Evolutionary conservation across 92 coral and sea anemone species (phyloP).

Genomic region (Hydrozoanthus gracilis): DNA sequence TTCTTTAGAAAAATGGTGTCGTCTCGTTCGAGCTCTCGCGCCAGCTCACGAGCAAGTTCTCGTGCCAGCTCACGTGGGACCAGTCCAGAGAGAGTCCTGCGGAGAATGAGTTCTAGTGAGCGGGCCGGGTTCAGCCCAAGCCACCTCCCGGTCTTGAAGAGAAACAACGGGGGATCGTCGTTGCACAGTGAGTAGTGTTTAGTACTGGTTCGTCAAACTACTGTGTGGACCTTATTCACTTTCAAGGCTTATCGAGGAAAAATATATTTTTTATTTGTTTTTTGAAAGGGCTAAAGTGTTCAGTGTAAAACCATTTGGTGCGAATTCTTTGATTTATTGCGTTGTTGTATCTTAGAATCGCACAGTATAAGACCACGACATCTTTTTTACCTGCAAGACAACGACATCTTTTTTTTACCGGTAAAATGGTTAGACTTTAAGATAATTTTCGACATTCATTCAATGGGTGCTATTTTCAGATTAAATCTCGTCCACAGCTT

Average conservation of each 20-base stretch:
- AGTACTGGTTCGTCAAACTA: no score
- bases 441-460: no score
- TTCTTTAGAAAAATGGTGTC: conserved; percentile 42
- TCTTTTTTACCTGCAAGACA: no score
- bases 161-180: conserved; percentile 51
- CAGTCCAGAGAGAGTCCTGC: conserved; percentile 83
- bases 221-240: no score
- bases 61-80: conserved; percentile 89
- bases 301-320: neutral
- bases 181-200: conserved; percentile 68
- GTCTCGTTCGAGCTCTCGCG: conserved; percentile 83
- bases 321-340: neutral
- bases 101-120: conserved; percentile 72
- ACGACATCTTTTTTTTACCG: no score
- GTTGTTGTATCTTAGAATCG: neutral
- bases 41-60: conserved; percentile 94
- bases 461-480: no score
- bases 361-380: neutral
- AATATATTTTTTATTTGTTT: no score
- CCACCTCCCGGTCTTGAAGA: conserved; percentile 79
- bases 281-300: neutral
- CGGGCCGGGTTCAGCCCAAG: conserved; percentile 79
- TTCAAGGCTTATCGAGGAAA: no score
- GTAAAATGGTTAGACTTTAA: no score
- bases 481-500: no score